Conservation (phyloP, 1,140 invertebrate species). For the Drosophila eugracilis region DNA sequence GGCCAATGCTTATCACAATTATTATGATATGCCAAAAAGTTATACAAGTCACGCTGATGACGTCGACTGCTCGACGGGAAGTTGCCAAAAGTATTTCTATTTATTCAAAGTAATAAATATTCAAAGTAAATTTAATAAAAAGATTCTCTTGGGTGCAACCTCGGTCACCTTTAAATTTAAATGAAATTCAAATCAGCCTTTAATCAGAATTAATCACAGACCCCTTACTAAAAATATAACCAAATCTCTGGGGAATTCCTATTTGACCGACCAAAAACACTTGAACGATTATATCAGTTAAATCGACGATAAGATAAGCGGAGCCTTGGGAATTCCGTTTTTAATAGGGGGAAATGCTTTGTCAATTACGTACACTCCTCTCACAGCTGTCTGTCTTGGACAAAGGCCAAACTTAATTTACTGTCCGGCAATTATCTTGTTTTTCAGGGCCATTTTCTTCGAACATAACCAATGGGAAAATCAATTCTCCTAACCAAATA, state of each 20-base stretch:
- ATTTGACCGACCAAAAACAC: conserved; percentile 1
- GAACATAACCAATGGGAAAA: conserved; percentile 19
- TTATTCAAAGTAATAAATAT: not conserved
- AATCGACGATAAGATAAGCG: conserved; percentile 21
- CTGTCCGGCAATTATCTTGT: conserved; percentile 34
- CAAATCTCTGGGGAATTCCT: conserved; percentile 28
- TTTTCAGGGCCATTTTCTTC: conserved; percentile 15
- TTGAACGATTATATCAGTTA: conserved; percentile 8
- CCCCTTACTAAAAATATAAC: conserved; percentile 18
- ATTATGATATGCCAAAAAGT: conserved; percentile 29
- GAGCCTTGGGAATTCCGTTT: conserved; percentile 31
- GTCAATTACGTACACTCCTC: conserved; percentile 21
- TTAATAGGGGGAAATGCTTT: conserved; percentile 18
- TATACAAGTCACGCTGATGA: conserved; percentile 24
- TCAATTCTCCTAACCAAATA: conserved; percentile 64
- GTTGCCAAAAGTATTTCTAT: not conserved
- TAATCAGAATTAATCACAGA: not conserved
- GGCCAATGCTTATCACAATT: conserved; percentile 37
- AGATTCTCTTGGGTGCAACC: not conserved
- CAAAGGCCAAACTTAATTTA: conserved; percentile 32
- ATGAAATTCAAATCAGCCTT: not conserved
- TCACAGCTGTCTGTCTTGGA: conserved; percentile 26
- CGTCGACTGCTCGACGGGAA: not conserved
- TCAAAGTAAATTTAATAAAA: no score
- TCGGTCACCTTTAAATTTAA: conserved; percentile 2